Evolutionary conservation across 1,140 invertebrate genomes (phyloP).

Genomic region (Bicyclus anynana): DNA sequence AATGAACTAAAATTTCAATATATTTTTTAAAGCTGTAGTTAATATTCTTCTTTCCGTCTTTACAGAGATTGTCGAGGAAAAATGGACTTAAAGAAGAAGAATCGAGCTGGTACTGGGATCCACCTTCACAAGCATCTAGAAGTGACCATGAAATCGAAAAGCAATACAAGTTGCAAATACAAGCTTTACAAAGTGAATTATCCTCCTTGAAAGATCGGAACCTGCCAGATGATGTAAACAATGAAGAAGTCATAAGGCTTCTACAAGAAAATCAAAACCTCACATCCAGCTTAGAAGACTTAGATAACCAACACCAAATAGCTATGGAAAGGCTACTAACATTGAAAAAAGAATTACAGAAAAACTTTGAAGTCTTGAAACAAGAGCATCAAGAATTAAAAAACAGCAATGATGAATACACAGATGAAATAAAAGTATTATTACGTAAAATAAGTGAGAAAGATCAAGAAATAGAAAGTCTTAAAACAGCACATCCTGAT

Average conservation of each 20-base stretch:
- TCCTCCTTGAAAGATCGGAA: slow-evolving; percentile 59
- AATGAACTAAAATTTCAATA: not conserved
- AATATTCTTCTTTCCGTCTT: slow-evolving; percentile 26
- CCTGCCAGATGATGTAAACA: slow-evolving; percentile 30
- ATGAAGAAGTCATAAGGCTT: slow-evolving; percentile 54
- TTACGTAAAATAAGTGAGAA: slow-evolving; percentile 72
- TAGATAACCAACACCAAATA: slow-evolving; percentile 84
- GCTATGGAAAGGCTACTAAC: slow-evolving; percentile 81
- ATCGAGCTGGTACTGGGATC: slow-evolving; percentile 79
- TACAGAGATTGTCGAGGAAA: slow-evolving; percentile 57
- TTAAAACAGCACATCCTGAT: slow-evolving; percentile 47
- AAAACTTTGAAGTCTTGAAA: slow-evolving; percentile 79
- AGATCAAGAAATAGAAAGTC: slow-evolving; percentile 57
- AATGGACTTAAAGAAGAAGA: slow-evolving; percentile 73
- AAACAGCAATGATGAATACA: slow-evolving; percentile 71
- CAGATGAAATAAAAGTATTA: slow-evolving; percentile 64
- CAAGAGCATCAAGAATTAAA: slow-evolving; percentile 77
- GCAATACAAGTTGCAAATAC: slow-evolving; percentile 56
- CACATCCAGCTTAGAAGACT: slow-evolving; percentile 81
- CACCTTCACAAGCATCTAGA: slow-evolving; percentile 45
- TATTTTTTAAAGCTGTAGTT: not conserved
- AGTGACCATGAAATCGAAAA: slow-evolving; percentile 43
- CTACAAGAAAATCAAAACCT: slow-evolving; percentile 78
- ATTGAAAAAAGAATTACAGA: slow-evolving; percentile 81
- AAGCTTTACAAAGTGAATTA: slow-evolving; percentile 58